These are phyloP conservation scores for Condylura cristata DNA, from an alignment of 2,113 vertebrate species.

Conservation along the genomic window DNA sequence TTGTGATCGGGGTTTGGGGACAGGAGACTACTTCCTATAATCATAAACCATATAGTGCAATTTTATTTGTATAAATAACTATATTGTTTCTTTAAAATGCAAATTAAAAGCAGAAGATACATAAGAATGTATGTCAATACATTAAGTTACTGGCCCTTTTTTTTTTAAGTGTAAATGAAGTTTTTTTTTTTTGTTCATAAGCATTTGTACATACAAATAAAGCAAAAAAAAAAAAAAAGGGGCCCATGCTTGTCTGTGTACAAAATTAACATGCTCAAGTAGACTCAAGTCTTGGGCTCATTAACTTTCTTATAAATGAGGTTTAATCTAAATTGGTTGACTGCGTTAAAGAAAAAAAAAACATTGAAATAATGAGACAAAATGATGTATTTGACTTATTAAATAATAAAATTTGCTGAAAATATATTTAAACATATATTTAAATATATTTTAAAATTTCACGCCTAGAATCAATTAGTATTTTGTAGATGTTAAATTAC, in stretches of 20 bases:
- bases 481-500: background rate
- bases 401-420: background rate
- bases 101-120: background rate
- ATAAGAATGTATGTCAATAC: background rate
- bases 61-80: background rate
- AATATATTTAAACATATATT: conserved; percentile 44
- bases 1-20: background rate
- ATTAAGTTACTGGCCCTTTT: background rate
- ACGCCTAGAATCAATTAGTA: background rate
- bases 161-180: background rate
- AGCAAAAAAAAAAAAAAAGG: background rate
- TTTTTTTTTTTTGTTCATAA: background rate
- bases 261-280: background rate
- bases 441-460: conserved; percentile 33
- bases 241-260: background rate
- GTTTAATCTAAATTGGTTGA: background rate
- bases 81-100: too few relatives aligned
- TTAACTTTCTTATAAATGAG: conserved; percentile 20
- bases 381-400: conserved; percentile 6
- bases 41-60: background rate
- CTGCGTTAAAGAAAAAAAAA: background rate
- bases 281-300: background rate
- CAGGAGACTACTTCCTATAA: background rate
- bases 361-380: background rate
- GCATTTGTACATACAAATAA: background rate